Evolutionary conservation across 2,113 vertebrate species (phyloP), one percentile per base, ranked within the genome.

Genomic region (Zapornia atra): DNA sequence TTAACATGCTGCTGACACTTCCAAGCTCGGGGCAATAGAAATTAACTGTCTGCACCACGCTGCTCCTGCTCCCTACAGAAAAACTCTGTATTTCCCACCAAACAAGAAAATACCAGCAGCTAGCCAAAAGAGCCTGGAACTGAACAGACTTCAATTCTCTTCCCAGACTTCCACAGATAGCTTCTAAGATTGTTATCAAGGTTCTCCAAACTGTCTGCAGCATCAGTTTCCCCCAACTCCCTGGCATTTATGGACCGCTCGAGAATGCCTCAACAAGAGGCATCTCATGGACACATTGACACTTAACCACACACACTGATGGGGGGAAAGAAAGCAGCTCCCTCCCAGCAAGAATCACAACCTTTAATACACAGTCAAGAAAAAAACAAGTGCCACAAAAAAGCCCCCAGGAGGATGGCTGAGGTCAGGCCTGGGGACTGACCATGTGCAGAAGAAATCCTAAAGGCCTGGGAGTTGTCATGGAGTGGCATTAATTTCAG

Each of bases 1-100:
- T 96, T 79, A 94, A 92, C 79, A 88, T 59, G 6, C 38, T 72
- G 59, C 70, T 84, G 82, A 81, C 48, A 21, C 82, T 81, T 79
- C 40, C n/a, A 68, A 14, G 90, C 87, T 92, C 9, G 22, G 57
- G 64, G 91, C 85, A 80, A 86, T 3, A 81, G 94, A 70, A 85
- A 94, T 86, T 54, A 88, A 68, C 42, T 93, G 6, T 68, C 88
- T 83, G 28, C 33, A 24, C 36, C 29, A 63, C 15, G 61, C 57
- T 42, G 11, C 38, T 76, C 63, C 34, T 72, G 72, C 73, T 79
- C 44, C 44, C 86, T 38, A 34, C 68, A 54, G 71, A 80, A 68
- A 51, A 61, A 34, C 42, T 75, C 90, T 86, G 63, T 5, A 48
- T 56, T 86, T 65, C 56, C 75, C 31, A 5, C 8, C 29, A 51